Evolutionary conservation across 2,888 invertebrate species (phyloP).

Genomic region (Synergus itoensis): DNA sequence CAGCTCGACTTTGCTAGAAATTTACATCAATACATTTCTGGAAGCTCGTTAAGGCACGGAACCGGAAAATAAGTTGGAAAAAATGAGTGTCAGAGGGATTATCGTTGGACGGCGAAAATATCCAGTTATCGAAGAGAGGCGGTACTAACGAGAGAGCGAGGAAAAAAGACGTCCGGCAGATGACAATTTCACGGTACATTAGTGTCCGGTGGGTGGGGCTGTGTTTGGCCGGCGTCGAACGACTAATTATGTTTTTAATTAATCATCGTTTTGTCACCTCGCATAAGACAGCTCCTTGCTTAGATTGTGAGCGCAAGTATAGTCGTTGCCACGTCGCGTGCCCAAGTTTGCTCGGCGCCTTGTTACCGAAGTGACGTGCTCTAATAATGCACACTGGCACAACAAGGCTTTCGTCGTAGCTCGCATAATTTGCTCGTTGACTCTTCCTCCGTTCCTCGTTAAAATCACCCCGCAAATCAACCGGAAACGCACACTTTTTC

Average conservation of each 20-base stretch:
- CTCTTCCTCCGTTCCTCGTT: slow-evolving; percentile 30
- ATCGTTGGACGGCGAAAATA: not conserved
- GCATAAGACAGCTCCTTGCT: slow-evolving; percentile 49
- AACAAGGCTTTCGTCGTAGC: slow-evolving; percentile 28
- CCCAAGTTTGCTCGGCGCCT: slow-evolving; percentile 68
- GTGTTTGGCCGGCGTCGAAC: slow-evolving; percentile 51
- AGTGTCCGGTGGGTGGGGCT: slow-evolving; percentile 66
- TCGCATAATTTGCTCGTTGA: slow-evolving; percentile 47
- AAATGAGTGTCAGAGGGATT: slow-evolving; percentile 37
- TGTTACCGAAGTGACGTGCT: slow-evolving; percentile 71
- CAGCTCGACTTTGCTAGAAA: slow-evolving; percentile 2
- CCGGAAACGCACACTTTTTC: slow-evolving; percentile 9
- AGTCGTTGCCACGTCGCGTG: slow-evolving; percentile 60
- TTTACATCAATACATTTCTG: slow-evolving; percentile 20
- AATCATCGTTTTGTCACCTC: slow-evolving; percentile 74
- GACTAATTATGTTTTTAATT: slow-evolving; percentile 77
- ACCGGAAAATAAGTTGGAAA: slow-evolving; percentile 37
- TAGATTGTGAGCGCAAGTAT: slow-evolving; percentile 37
- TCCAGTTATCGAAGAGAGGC: slow-evolving; percentile 14
- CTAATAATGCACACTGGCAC: slow-evolving; percentile 66
- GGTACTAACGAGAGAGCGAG: slow-evolving; percentile 54
- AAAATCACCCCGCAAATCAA: slow-evolving; percentile 21
- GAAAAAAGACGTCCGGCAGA: slow-evolving; percentile 54
- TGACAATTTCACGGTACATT: slow-evolving; percentile 76
- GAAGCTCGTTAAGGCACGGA: not conserved